phyloP scores from a whole-genome alignment of 2,797 vertebrate species.

The Enteromius thamalakanensis region DNA sequence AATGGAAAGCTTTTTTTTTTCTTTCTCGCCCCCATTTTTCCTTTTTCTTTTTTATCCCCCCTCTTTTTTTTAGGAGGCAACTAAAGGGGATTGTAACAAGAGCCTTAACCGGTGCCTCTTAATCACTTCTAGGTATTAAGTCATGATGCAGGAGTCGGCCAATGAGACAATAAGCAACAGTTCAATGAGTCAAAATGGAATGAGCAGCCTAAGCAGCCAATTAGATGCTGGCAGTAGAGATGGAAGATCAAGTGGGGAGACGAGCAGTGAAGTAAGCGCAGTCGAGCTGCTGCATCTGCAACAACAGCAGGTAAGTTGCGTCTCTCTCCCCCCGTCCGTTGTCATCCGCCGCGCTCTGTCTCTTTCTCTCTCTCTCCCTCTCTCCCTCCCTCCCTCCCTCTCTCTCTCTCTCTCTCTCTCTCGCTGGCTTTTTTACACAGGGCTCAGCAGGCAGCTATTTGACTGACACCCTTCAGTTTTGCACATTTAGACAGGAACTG shows the following conservation, averaged over 20 bases:
- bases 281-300: slow-evolving; percentile 99
- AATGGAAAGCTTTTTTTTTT: slow-evolving; percentile 79
- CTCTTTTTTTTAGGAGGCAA: slow-evolving; percentile 31
- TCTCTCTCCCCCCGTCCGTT: slow-evolving; percentile 73
- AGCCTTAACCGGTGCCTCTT: slow-evolving; percentile 99
- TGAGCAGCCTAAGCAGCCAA: slow-evolving; percentile 99
- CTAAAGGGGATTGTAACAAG: slow-evolving; percentile 77
- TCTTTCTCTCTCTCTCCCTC: slow-evolving; percentile 53
- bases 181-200: slow-evolving; percentile 99
- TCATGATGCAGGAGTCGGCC: slow-evolving; percentile 99
- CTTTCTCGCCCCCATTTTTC: slow-evolving; percentile 3
- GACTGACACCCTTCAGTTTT: slow-evolving; percentile 62
- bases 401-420: background rate
- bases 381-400: background rate
- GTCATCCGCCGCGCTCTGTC: slow-evolving; percentile 56
- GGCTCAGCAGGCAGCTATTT: slow-evolving; percentile 50
- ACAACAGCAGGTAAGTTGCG: slow-evolving; percentile 99
- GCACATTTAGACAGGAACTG: slow-evolving; percentile 61
- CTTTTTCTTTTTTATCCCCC: slow-evolving; percentile 10
- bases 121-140: slow-evolving; percentile 99
- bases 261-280: slow-evolving; percentile 98
- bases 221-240: slow-evolving; percentile 99
- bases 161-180: slow-evolving; percentile 99
- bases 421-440: slow-evolving; percentile 48
- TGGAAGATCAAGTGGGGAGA: slow-evolving; percentile 99